These are phyloP conservation scores for Bagarius yarrelli DNA, from an alignment of 2,113 vertebrate genomes.

Conservation along the genomic window DNA sequence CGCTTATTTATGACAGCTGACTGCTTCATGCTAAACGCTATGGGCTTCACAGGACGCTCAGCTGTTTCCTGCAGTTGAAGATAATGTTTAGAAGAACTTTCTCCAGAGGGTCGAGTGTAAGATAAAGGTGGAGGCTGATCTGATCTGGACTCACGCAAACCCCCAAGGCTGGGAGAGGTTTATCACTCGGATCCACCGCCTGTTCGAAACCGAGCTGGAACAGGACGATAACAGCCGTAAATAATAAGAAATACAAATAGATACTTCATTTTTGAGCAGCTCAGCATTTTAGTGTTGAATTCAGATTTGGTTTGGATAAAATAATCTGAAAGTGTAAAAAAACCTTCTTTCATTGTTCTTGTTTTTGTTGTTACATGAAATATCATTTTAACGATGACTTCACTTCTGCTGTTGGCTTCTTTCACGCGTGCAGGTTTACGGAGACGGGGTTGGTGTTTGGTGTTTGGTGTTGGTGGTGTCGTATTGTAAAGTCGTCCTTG, in stretches of 20 bases:
- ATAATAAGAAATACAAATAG: too few relatives aligned
- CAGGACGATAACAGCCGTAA: background rate
- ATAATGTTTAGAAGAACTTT: constrained; percentile 27
- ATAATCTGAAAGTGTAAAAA: too few relatives aligned
- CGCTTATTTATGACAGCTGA: background rate
- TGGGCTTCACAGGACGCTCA: background rate
- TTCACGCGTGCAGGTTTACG: background rate
- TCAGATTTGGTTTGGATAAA: too few relatives aligned
- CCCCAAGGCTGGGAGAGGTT: constrained; percentile 19
- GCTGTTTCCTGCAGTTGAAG: constrained; percentile 16
- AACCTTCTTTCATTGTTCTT: too few relatives aligned
- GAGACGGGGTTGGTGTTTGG: too few relatives aligned
- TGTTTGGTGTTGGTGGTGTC: background rate
- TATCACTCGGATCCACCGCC: background rate
- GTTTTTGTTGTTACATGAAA: too few relatives aligned
- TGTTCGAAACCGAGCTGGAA: background rate
- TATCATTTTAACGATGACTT: too few relatives aligned
- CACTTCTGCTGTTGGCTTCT: too few relatives aligned
- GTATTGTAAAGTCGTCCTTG: background rate
- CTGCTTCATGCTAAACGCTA: background rate
- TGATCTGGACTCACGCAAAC: constrained; percentile 8
- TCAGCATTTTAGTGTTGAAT: too few relatives aligned
- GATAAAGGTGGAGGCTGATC: constrained; percentile 6
- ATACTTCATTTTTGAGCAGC: too few relatives aligned
- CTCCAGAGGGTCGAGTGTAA: constrained; percentile 9